Base-by-base conservation (phyloP, 2,888 invertebrate genomes). In the Callosobruchus maculatus region DNA sequence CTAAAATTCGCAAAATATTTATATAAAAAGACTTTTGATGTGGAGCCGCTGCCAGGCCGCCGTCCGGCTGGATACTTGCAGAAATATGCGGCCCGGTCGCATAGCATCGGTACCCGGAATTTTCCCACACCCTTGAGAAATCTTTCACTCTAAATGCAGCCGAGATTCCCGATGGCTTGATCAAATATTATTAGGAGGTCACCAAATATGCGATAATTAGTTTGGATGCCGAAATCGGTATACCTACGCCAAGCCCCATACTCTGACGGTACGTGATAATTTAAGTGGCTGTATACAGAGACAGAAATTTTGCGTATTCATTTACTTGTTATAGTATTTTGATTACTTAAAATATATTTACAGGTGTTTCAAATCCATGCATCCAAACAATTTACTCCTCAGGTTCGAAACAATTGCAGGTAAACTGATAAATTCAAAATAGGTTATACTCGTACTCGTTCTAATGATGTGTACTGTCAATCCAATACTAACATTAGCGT, bases 1-100 rank as follows among this genome's bases (percentile, higher is more conserved):
- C 78, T 76, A 76, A 81, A 80, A 80, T 80, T 80, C 80, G 80
- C 80, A 76, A 80, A 81, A 81, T 78, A 79, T 81, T 80, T 80
- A 77, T 78, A 79, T 76, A 78, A 81, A 81, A 81, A 81, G 76
- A 79, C 78, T 75, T 81, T 81, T 81, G 81, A 81, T 78, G 74
- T 77, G 72, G 70, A 49, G 79, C 80, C 80, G 80, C 73, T 70
- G 72, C 1, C 49, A 13, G 49, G 4, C 13, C 49, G 49, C 49
- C 49, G 49, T 49, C 49, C 75, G 73, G 20, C 69, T 67, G 72
- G 71, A 77, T 77, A 73, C 78, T 77, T 75, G 69, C 67, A 72
- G 76, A 78, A 78, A 80, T 79, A 80, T 80, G 79, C 79, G 71
- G 79, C 74, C 76, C 74, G 75, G 72, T 72, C 73, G 76, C 76